Evolutionary conservation across 2,888 invertebrate species (phyloP).

Genomic region (Drepana falcataria): DNA sequence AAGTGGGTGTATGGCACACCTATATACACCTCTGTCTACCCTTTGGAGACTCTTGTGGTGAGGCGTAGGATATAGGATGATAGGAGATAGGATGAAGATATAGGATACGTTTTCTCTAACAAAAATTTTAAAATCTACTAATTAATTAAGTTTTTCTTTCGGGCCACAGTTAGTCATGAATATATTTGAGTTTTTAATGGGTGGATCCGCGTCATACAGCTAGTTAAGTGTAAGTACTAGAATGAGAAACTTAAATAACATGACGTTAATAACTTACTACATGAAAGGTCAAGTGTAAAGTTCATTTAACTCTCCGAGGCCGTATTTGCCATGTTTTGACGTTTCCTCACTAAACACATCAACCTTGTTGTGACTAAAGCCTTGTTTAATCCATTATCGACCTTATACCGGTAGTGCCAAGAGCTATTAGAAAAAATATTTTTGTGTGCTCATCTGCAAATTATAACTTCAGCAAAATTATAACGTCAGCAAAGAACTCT

Average conservation of each 20-base stretch:
- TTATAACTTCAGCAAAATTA: not conserved
- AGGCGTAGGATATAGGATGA: too few species aligned
- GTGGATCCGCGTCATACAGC: too few species aligned
- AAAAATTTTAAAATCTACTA: too few species aligned
- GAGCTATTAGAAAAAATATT: too few species aligned
- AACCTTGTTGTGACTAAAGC: not conserved
- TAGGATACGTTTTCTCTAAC: too few species aligned
- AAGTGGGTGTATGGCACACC: too few species aligned
- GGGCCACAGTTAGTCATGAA: too few species aligned
- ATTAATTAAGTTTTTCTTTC: too few species aligned
- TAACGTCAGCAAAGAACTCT: not conserved
- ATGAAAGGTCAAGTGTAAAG: conserved; percentile 51
- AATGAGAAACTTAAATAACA: not conserved
- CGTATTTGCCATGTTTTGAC: conserved; percentile 15
- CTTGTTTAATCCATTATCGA: not conserved
- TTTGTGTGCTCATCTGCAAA: not conserved
- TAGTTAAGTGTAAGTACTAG: not conserved
- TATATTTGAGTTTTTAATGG: too few species aligned
- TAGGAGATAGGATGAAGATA: too few species aligned
- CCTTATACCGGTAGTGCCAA: not conserved
- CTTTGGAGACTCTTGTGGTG: too few species aligned
- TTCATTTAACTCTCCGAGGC: conserved; percentile 55
- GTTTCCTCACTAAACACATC: conserved; percentile 4
- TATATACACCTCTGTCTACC: too few species aligned
- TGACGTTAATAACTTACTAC: not conserved